A percentile compares a stretch with the other conserved stretches of the same genome.
Evolutionary conservation across 1,140 invertebrate species (phyloP).

Genomic region (Babylonia areolata): DNA sequence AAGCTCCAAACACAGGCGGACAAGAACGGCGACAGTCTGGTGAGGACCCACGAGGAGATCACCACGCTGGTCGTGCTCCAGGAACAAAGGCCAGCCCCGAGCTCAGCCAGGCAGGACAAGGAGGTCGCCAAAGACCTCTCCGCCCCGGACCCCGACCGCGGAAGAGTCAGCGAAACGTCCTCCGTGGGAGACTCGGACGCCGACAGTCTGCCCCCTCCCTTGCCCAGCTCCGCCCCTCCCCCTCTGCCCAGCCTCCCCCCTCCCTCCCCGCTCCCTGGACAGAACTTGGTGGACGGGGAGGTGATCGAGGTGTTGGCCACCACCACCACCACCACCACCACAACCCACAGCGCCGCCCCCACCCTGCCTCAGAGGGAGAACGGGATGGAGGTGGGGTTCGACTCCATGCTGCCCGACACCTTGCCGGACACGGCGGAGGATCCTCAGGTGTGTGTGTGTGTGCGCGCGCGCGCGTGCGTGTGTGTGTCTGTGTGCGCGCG

Average conservation of each 20-base stretch:
- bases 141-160: background rate
- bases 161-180: conserved; percentile 2
- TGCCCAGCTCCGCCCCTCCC: conserved; percentile 54
- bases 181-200: conserved; percentile 38
- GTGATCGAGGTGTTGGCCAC: background rate
- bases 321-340: background rate
- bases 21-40: background rate
- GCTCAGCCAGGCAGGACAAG: background rate
- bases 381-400: background rate
- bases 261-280: background rate
- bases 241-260: conserved; percentile 41
- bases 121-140: background rate
- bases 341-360: background rate
- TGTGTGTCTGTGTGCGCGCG: background rate
- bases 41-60: background rate
- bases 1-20: background rate
- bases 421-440: background rate
- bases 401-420: background rate
- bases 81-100: background rate
- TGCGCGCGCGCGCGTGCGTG: background rate
- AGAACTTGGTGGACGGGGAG: background rate
- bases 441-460: conserved; percentile 12
- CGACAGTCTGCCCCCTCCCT: conserved; percentile 51
- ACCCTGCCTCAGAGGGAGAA: background rate
- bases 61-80: too few relatives aligned